A percentile compares a stretch with the other conserved stretches of the same genome.
phyloP scores from a whole-genome alignment of 1,140 invertebrate genomes.

The Drosophila cardini region DNA sequence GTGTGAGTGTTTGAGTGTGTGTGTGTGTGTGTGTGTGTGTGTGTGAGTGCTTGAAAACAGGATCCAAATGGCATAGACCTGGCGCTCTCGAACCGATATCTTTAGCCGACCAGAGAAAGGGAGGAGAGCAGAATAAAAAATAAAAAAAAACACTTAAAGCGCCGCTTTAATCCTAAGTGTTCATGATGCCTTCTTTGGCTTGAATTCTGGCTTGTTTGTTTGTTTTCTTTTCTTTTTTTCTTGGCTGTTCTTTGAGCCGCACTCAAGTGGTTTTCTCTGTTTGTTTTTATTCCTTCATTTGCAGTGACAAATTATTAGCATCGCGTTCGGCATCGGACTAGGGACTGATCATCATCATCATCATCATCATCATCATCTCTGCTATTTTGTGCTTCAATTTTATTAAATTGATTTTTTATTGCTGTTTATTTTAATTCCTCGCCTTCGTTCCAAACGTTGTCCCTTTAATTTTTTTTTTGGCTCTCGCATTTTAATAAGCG shows the following conservation, averaged over 20 bases:
- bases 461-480: conserved; percentile 41
- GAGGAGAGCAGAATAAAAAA: conserved; percentile 39
- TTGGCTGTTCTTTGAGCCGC: conserved; percentile 8
- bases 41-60: conserved; percentile 38
- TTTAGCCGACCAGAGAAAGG: not conserved
- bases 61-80: conserved; percentile 43
- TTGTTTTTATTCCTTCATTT: conserved; percentile 82
- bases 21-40: conserved; percentile 16
- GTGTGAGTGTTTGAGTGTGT: too few species aligned
- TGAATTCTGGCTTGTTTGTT: conserved; percentile 31
- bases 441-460: conserved; percentile 24
- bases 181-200: conserved; percentile 23
- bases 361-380: conserved; percentile 6
- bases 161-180: conserved; percentile 68
- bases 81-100: conserved; percentile 45
- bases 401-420: conserved; percentile 81
- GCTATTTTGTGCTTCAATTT: conserved; percentile 50
- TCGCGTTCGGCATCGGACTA: not conserved
- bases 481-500: conserved; percentile 74
- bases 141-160: conserved; percentile 72
- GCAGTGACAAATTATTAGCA: conserved; percentile 82
- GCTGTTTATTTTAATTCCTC: conserved; percentile 74
- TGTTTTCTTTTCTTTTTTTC: conserved; percentile 26
- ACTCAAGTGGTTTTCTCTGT: conserved; percentile 81
- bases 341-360: conserved; percentile 51